phyloP scores from a whole-genome alignment of 2,888 invertebrate genomes.

The Chromoteleia sp. region DNA sequence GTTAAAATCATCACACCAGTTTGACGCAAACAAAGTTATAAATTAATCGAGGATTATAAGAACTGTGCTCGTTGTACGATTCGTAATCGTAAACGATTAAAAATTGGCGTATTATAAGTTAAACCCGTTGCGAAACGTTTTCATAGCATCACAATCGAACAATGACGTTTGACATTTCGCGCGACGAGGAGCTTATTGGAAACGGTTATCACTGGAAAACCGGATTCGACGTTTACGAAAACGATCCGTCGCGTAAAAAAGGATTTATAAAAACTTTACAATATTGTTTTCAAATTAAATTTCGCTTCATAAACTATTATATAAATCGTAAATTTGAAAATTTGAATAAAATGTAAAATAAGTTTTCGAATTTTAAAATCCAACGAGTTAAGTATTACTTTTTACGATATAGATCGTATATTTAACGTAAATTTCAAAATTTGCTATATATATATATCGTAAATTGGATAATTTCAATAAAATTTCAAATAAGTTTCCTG shows the following conservation, averaged over 20 bases:
- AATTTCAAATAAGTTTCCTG: too few species aligned
- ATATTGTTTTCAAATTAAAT: too few species aligned
- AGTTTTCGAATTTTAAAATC: too few species aligned
- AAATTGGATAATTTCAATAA: too few species aligned
- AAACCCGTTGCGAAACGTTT: background rate
- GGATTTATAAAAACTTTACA: too few species aligned
- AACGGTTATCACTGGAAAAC: slow-evolving; percentile 20
- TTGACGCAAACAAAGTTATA: background rate
- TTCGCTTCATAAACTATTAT: too few species aligned
- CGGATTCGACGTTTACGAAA: slow-evolving; percentile 18
- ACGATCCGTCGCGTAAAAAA: slow-evolving; percentile 11
- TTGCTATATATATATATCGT: too few species aligned
- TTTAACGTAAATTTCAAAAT: too few species aligned
- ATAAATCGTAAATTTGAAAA: too few species aligned
- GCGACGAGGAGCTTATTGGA: background rate
- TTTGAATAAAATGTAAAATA: too few species aligned
- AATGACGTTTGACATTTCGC: background rate
- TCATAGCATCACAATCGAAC: background rate
- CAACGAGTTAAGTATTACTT: too few species aligned
- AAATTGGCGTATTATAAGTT: background rate
- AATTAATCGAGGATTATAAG: background rate
- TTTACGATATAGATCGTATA: too few species aligned
- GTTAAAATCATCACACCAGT: background rate
- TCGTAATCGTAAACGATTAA: background rate
- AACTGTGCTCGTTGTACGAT: background rate